These are phyloP conservation scores for Drosophila biarmipes DNA, from an alignment of 1,140 invertebrate genomes.

Conservation along the genomic window DNA sequence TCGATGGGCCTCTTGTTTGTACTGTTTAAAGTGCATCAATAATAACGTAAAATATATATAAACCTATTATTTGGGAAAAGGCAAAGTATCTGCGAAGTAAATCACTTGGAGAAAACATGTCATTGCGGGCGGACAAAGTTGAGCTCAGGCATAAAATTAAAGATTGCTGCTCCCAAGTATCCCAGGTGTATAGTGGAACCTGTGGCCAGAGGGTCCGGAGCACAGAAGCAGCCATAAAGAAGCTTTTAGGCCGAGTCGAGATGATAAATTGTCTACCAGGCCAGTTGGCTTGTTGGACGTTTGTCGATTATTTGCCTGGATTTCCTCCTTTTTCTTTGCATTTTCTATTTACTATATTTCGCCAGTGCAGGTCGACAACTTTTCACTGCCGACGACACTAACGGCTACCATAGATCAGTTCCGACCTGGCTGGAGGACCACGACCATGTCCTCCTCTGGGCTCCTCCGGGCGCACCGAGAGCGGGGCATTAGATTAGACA, in stretches of 20 bases:
- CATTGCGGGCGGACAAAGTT: constrained; percentile 4
- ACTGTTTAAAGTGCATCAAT: too few species aligned
- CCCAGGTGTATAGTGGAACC: not conserved
- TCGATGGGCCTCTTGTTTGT: too few species aligned
- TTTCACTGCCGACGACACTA: constrained; percentile 66
- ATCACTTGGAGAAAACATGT: constrained; percentile 23
- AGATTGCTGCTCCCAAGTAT: constrained; percentile 32
- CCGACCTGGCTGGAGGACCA: constrained; percentile 30
- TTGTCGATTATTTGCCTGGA: constrained; percentile 56
- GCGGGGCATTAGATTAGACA: constrained; percentile 67
- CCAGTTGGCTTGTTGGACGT: constrained; percentile 58
- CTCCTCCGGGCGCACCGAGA: constrained; percentile 11
- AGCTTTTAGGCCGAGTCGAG: constrained; percentile 54
- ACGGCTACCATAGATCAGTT: constrained; percentile 68
- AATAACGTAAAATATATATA: too few species aligned
- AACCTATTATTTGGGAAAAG: not conserved
- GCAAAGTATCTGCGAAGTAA: constrained; percentile 3
- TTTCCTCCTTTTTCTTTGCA: not conserved
- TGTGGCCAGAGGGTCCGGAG: constrained; percentile 23
- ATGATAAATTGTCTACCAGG: constrained; percentile 73
- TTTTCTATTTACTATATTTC: constrained; percentile 19
- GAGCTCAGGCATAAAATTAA: constrained; percentile 37
- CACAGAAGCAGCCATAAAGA: constrained; percentile 76
- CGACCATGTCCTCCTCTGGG: not conserved
- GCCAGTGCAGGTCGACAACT: constrained; percentile 65